Evolutionary conservation across 2,888 invertebrate species (phyloP).

Genomic region (Blastobasis adustella): DNA sequence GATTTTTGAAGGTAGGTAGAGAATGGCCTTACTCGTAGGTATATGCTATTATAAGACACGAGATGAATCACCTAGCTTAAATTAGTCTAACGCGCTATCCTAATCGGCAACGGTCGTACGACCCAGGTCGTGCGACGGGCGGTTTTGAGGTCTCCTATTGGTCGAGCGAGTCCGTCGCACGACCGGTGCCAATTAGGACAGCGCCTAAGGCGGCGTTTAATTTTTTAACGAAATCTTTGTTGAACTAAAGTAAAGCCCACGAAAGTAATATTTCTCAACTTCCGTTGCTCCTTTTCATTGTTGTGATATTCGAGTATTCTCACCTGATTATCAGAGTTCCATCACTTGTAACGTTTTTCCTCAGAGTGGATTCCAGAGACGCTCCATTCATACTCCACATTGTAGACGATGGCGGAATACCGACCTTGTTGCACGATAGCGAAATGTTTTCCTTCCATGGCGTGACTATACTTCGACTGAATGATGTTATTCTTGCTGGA

Average conservation of each 20-base stretch:
- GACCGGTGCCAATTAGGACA: no score
- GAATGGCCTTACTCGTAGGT: no score
- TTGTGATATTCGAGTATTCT: background rate
- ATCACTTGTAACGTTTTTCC: constrained; percentile 79
- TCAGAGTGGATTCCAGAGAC: constrained; percentile 80
- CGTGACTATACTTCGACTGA: constrained; percentile 84
- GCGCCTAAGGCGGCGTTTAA: no score
- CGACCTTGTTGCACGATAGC: constrained; percentile 89
- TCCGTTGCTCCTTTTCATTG: background rate
- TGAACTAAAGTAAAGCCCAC: background rate
- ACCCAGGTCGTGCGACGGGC: no score
- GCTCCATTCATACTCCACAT: constrained; percentile 87
- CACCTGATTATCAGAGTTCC: constrained; percentile 86
- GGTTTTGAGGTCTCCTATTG: no score
- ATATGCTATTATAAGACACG: no score
- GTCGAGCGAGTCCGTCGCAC: no score
- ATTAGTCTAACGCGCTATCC: no score
- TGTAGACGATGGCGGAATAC: constrained; percentile 84
- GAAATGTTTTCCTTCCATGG: constrained; percentile 93
- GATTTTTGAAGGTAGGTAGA: no score
- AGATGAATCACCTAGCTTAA: no score
- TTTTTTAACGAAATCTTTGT: no score
- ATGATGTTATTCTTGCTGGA: constrained; percentile 91
- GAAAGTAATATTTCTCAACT: background rate
- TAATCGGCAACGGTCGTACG: no score